A percentile compares a stretch with the other conserved stretches of the same genome.
These are phyloP conservation scores for Orbicella faveolata DNA, from an alignment of 64 coral and sea anemone genomes.

Conservation along the genomic window DNA sequence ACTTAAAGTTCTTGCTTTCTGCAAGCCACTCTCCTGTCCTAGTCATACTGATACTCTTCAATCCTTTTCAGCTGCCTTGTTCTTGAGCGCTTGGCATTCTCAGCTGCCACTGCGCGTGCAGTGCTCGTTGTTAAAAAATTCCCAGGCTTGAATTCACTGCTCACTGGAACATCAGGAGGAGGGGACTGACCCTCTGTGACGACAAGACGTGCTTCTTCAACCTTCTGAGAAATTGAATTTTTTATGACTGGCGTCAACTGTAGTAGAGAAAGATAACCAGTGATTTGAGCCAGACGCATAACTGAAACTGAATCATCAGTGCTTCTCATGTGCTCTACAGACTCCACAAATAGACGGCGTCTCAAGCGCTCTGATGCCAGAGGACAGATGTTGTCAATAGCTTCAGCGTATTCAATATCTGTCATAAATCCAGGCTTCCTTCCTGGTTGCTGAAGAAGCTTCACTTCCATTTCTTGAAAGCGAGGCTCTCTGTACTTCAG, in stretches of 20 bases:
- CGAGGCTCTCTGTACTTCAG: constrained; percentile 95
- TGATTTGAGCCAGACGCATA: constrained; percentile 87
- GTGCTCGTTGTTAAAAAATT: constrained; percentile 60
- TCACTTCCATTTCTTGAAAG: constrained; percentile 89
- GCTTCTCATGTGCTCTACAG: constrained; percentile 72
- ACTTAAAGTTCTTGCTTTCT: not conserved
- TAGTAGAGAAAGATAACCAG: constrained; percentile 76
- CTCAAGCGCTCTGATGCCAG: constrained; percentile 84
- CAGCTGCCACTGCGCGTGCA: constrained; percentile 54
- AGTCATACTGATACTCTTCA: constrained; percentile 70
- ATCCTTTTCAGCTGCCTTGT: constrained; percentile 73
- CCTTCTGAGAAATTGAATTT: constrained; percentile 56
- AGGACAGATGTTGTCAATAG: constrained; percentile 95
- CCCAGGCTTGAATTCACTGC: not conserved
- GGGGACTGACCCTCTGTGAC: not conserved
- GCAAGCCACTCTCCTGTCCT: not conserved
- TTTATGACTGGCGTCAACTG: constrained; percentile 77
- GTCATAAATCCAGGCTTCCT: constrained; percentile 91
- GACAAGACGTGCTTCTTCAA: constrained; percentile 27
- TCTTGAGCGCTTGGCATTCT: constrained; percentile 70
- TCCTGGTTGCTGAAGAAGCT: constrained; percentile 80
- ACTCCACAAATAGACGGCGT: constrained; percentile 79
- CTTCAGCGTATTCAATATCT: constrained; percentile 93
- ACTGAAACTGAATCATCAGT: constrained; percentile 79
- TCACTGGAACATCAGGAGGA: constrained; percentile 8